Percentiles rank a stretch among this genome's conserved stretches.
Conservation (phyloP, 2,797 vertebrate species). For the Chelon labrosus region DNA sequence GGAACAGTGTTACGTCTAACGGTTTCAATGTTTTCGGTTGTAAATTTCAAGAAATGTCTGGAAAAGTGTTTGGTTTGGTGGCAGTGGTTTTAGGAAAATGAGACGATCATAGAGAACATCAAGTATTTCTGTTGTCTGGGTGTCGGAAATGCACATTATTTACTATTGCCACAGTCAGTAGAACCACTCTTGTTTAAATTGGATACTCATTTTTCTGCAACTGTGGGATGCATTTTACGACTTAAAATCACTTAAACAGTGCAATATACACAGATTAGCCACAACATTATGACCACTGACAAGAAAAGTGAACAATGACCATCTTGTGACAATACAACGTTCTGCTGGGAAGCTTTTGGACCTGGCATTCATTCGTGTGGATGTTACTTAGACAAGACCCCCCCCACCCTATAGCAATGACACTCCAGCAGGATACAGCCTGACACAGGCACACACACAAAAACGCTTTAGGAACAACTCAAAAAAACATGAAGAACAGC, state of each 20-base stretch:
- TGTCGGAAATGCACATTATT: not conserved
- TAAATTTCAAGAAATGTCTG: not conserved
- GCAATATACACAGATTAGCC: not conserved
- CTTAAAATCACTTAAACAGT: not conserved
- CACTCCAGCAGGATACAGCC: too few species aligned
- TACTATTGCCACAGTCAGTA: not conserved
- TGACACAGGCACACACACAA: too few species aligned
- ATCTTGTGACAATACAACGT: too few species aligned
- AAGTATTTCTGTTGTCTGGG: not conserved
- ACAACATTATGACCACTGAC: too few species aligned
- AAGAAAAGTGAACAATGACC: too few species aligned
- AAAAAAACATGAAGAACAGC: fast-evolving
- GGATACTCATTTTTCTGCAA: too few species aligned
- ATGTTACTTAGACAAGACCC: too few species aligned
- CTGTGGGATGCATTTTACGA: too few species aligned
- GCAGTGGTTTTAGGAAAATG: not conserved
- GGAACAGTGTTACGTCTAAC: not conserved
- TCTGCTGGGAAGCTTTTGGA: too few species aligned
- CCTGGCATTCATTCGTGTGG: too few species aligned
- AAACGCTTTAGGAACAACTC: too few species aligned
- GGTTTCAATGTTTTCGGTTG: constrained; percentile 11
- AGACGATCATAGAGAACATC: not conserved
- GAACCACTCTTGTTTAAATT: not conserved
- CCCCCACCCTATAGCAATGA: too few species aligned
- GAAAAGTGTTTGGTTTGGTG: not conserved